Evolutionary conservation across 2,113 vertebrate genomes (phyloP).

Genomic region (Protomyctophum bolini): DNA sequence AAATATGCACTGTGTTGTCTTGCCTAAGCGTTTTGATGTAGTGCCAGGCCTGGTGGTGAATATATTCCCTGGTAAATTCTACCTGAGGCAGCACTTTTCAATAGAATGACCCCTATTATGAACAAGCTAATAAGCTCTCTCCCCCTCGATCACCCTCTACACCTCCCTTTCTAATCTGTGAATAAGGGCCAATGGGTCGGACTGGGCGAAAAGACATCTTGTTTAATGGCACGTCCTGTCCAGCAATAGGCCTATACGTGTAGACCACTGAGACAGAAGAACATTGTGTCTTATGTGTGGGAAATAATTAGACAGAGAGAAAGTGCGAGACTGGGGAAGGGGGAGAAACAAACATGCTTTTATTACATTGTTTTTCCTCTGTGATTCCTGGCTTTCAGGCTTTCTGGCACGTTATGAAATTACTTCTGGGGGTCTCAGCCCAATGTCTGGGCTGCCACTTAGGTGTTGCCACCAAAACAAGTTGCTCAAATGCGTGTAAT

Average conservation of each 20-base stretch:
- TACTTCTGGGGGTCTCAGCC: slow-evolving; percentile 69
- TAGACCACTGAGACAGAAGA: too few species aligned
- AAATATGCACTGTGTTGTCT: slow-evolving; percentile 27
- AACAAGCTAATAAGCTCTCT: slow-evolving; percentile 51
- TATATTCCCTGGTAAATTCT: slow-evolving; percentile 24
- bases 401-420: slow-evolving; percentile 61
- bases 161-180: slow-evolving; percentile 13
- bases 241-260: not conserved
- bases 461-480: slow-evolving; percentile 63
- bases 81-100: slow-evolving; percentile 46
- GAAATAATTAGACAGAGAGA: slow-evolving; percentile 6
- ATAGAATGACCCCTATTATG: slow-evolving; percentile 50
- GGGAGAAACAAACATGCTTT: slow-evolving; percentile 27
- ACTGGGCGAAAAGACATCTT: slow-evolving; percentile 28
- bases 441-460: slow-evolving; percentile 65
- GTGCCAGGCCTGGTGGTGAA: slow-evolving; percentile 6
- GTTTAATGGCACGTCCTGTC: slow-evolving; percentile 31
- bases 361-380: slow-evolving; percentile 39
- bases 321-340: slow-evolving; percentile 25
- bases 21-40: slow-evolving; percentile 37
- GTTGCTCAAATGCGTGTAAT: slow-evolving; percentile 64
- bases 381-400: slow-evolving; percentile 6
- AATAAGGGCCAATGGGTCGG: slow-evolving; percentile 36
- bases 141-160: slow-evolving; percentile 13
- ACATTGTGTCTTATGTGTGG: too few species aligned